Evolutionary conservation across 1,140 invertebrate genomes (phyloP).

Genomic region (Pinna nobilis): DNA sequence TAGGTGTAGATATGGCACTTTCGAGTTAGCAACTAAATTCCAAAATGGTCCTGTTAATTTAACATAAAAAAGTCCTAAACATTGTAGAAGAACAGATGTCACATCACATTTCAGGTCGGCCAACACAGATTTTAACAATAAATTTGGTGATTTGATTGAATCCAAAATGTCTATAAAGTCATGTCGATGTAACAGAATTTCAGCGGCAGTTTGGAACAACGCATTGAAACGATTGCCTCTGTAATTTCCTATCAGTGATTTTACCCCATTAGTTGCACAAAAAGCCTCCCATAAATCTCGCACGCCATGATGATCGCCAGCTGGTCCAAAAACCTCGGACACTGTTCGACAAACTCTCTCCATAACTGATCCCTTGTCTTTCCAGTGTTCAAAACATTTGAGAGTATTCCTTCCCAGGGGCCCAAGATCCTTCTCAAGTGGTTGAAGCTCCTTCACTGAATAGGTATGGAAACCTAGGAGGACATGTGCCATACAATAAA

Average conservation of each 20-base stretch:
- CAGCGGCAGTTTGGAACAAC: conserved; percentile 33
- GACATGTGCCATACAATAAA: conserved; percentile 26
- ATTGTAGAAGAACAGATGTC: conserved; percentile 8
- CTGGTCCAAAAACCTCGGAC: conserved; percentile 34
- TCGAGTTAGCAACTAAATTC: conserved; percentile 29
- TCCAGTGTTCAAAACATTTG: conserved; percentile 26
- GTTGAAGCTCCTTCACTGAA: background rate
- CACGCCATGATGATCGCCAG: conserved; percentile 34
- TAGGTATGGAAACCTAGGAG: conserved; percentile 28
- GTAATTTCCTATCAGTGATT: conserved; percentile 40
- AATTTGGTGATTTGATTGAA: background rate
- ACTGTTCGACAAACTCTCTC: conserved; percentile 16
- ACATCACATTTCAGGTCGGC: conserved; percentile 9
- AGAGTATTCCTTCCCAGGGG: conserved; percentile 17
- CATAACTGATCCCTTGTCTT: conserved; percentile 9
- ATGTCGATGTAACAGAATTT: conserved; percentile 19
- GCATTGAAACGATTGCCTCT: conserved; percentile 38
- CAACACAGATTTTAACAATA: conserved; percentile 12
- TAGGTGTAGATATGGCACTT: conserved; percentile 30
- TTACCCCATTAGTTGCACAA: conserved; percentile 17
- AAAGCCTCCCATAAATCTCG: conserved; percentile 31
- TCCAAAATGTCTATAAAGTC: conserved; percentile 23
- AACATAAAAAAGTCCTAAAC: conserved; percentile 29
- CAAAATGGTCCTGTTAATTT: conserved; percentile 35
- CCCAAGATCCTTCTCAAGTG: background rate